Conservation (phyloP, 2,113 vertebrate species). For the Austrofundulus limnaeus region DNA sequence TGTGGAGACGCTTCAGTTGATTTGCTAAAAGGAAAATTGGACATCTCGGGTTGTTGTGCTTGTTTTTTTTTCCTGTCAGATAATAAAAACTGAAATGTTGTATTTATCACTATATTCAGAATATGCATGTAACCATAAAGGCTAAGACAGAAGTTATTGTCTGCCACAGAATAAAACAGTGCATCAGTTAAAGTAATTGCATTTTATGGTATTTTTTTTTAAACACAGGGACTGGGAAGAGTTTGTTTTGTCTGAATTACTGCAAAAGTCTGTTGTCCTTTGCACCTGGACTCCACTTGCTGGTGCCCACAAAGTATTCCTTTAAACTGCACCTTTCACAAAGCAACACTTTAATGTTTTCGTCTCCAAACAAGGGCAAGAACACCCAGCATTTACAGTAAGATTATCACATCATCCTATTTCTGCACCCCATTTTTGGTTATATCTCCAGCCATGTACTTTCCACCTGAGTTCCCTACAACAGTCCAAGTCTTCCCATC, state of each 20-base stretch:
- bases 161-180: too few relatives aligned
- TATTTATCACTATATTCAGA: too few relatives aligned
- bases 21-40: too few relatives aligned
- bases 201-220: too few relatives aligned
- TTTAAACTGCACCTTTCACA: slow-evolving; percentile 4
- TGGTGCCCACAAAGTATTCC: background rate
- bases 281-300: background rate
- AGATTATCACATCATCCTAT: slow-evolving; percentile 52
- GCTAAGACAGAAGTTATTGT: too few relatives aligned
- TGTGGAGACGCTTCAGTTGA: too few relatives aligned
- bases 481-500: slow-evolving; percentile 21
- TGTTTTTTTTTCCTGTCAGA: too few relatives aligned
- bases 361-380: slow-evolving; percentile 66
- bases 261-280: background rate
- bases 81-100: too few relatives aligned
- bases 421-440: slow-evolving; percentile 57
- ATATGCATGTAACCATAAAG: too few relatives aligned
- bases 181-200: too few relatives aligned
- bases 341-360: slow-evolving; percentile 33
- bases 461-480: slow-evolving; percentile 62
- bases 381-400: slow-evolving; percentile 33
- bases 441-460: slow-evolving; percentile 41
- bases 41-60: too few relatives aligned
- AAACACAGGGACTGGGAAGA: too few relatives aligned
- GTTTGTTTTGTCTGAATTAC: background rate